A percentile compares a stretch with the other conserved stretches of the same genome.
Conservation (phyloP, 2,888 invertebrate genomes). For the Resseliella maxima region DNA sequence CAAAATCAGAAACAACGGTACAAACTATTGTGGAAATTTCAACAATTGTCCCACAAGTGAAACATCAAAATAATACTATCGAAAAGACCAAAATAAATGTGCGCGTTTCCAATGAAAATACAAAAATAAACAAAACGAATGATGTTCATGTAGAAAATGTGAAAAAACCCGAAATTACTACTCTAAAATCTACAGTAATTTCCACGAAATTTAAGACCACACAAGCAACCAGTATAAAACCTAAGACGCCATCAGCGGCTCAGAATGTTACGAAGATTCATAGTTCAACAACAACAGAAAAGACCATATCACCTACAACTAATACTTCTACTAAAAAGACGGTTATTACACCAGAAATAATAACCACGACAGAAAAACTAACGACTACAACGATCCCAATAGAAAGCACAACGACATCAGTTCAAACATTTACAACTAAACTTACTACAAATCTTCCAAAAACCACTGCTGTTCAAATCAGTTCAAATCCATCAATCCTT, state of each 20-base stretch:
- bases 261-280: neutral
- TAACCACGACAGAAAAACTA: neutral
- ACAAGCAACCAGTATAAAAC: neutral
- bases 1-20: neutral
- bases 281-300: neutral
- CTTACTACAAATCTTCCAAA: slow-evolving; percentile 63
- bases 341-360: neutral
- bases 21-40: neutral
- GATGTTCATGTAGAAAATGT: neutral
- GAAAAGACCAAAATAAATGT: neutral
- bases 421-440: neutral
- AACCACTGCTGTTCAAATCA: slow-evolving; percentile 64
- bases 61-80: neutral
- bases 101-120: neutral
- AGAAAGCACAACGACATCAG: neutral
- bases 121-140: neutral
- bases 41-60: neutral
- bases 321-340: neutral
- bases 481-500: slow-evolving; percentile 65
- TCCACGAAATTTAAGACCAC: neutral
- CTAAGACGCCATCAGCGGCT: neutral
- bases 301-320: neutral
- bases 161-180: neutral
- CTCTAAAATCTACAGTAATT: neutral
- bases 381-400: neutral